Evolutionary conservation across 2,797 vertebrate genomes (phyloP).

Genomic region (Protonibea diacanthus): DNA sequence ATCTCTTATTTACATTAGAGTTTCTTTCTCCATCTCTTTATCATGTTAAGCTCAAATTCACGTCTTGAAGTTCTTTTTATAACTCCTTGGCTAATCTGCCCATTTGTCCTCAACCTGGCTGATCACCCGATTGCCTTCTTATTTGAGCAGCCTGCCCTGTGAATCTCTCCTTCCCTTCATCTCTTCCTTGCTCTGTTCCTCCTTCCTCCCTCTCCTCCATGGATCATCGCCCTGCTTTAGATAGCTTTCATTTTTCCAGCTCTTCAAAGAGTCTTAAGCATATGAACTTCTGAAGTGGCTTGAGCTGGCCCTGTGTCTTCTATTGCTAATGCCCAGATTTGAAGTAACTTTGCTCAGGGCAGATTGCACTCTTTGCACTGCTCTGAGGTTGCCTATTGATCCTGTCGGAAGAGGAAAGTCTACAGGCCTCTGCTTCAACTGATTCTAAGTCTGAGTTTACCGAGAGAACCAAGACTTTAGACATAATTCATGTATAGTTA

Average conservation of each 20-base stretch:
- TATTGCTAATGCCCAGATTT: conserved; percentile 72
- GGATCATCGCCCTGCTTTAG: conserved; percentile 79
- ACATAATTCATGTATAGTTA: neutral
- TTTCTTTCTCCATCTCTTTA: conserved; percentile 33
- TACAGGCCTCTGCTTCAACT: conserved; percentile 30
- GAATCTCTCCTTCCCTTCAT: conserved; percentile 42
- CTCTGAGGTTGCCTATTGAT: conserved; percentile 38
- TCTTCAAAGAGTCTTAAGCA: conserved; percentile 76
- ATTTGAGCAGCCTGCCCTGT: conserved; percentile 38
- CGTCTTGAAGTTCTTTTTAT: conserved; percentile 15
- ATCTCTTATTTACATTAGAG: conserved; percentile 52
- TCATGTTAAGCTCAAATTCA: conserved; percentile 35
- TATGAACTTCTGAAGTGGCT: conserved; percentile 76
- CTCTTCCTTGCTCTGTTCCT: conserved; percentile 35
- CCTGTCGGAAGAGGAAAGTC: conserved; percentile 22
- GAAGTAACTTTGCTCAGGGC: conserved; percentile 60
- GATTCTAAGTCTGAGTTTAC: conserved; percentile 15
- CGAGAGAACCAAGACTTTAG: conserved; percentile 21
- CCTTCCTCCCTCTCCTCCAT: conserved; percentile 43
- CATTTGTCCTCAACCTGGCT: conserved; percentile 54
- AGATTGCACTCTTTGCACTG: conserved; percentile 46
- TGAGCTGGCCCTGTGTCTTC: conserved; percentile 63
- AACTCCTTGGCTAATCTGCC: conserved; percentile 58
- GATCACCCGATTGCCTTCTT: conserved; percentile 60
- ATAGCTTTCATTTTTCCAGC: conserved; percentile 71